Evolutionary conservation across 2,797 vertebrate species (phyloP), one percentile per base, ranked within the genome.

Genomic region (Pempheris klunzingeri): DNA sequence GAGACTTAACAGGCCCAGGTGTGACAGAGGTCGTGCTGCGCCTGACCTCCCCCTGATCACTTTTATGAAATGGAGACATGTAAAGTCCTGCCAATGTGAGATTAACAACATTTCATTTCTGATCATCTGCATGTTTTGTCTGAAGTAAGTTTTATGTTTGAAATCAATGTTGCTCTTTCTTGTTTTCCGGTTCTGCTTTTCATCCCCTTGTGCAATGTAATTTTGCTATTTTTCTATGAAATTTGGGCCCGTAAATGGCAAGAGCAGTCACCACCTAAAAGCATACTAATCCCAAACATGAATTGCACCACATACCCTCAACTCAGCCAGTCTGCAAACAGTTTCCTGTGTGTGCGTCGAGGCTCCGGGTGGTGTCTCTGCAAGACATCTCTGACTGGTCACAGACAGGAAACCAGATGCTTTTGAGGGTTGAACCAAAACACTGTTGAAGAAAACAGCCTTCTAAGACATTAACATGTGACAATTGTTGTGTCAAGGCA

Each of bases 401-500:
- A 41, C 80, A 86, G 73, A 74, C 82, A 90, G 87, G 82, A 87
- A 89, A 89, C 77, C 65, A 75, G 70, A 83, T 74, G 79, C 74
- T 88, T 85, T 81, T 30, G 34, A 87, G 65, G 74, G 74, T 68
- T 83, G 70, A 87, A 85, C 77, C 67, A 70, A 83, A 84, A 80
- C 41, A 26, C 61, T 0, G 63, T 34, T 62, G 1, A 67, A 66
- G 38, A 81, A 80, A 77, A 75, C 80, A 80, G 34, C 38, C 57
- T 82, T 77, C 58, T 49, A 43, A 77, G 50, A 74, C 34, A 74
- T 59, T 66, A 88, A 80, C 60, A 88, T 75, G 71, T 78, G 66
- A 60, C 78, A 67, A 49, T 69, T 54, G 49, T 13, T 22, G 30
- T 63, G 71, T 83, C 68, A 78, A 61, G 38, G 64, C 76, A 58